Conservation (phyloP, 1,140 invertebrate genomes). For the Sarcophaga bullata region DNA sequence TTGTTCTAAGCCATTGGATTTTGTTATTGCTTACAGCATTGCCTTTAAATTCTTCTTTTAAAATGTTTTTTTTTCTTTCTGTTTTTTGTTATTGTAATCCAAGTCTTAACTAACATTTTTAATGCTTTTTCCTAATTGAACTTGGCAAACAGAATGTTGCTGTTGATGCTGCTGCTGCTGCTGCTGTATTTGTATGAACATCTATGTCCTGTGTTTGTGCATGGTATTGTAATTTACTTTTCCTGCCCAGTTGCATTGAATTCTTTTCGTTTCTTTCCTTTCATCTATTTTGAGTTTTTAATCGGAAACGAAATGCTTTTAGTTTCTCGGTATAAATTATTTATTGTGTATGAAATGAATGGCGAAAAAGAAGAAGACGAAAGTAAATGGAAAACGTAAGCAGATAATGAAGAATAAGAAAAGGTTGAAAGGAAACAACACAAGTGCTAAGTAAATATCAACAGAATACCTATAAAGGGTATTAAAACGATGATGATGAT, state of each 20-base stretch:
- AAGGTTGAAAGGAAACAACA: not conserved
- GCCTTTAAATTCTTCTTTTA: not conserved
- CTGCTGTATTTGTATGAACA: too few relatives aligned
- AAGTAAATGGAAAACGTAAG: not conserved
- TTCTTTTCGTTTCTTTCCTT: not conserved
- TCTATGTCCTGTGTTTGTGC: too few relatives aligned
- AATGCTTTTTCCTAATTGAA: conserved; percentile 14
- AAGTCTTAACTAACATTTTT: not conserved
- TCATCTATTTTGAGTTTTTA: not conserved
- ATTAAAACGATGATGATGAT: not conserved
- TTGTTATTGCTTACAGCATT: not conserved
- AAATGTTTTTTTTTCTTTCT: not conserved
- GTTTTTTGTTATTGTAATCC: not conserved
- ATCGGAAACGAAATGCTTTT: conserved; percentile 14
- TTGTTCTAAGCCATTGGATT: not conserved
- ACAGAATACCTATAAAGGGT: not conserved
- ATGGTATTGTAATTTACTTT: too few relatives aligned
- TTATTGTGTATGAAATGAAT: not conserved
- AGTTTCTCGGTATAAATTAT: not conserved
- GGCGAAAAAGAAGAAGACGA: too few relatives aligned
- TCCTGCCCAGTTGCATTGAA: too few relatives aligned
- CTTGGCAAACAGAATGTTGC: not conserved
- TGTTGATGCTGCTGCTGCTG: too few relatives aligned
- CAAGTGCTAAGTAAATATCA: not conserved
- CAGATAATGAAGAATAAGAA: not conserved